Evolutionary conservation across 1,140 invertebrate genomes (phyloP).

Genomic region (Bombus picipes): DNA sequence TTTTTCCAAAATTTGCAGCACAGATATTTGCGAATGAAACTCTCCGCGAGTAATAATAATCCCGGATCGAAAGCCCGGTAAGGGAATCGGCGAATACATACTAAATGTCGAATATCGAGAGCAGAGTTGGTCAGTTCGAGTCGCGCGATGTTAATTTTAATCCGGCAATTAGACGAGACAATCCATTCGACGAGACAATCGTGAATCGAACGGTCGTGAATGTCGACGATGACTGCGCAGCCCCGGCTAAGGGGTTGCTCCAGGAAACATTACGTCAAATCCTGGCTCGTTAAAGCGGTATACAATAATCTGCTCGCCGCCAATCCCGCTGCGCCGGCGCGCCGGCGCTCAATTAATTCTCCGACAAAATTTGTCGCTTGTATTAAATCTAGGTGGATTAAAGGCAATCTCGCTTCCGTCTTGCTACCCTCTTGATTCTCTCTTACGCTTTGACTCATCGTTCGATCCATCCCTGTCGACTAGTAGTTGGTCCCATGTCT

Average conservation of each 20-base stretch:
- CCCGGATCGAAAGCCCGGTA: too few relatives aligned
- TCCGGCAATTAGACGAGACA: conserved; percentile 56
- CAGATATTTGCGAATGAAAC: too few relatives aligned
- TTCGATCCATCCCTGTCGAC: conserved; percentile 11
- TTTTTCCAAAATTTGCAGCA: too few relatives aligned
- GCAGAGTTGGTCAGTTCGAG: not conserved
- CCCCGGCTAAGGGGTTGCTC: conserved; percentile 51
- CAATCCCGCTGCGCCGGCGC: conserved; percentile 70
- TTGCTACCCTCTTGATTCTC: conserved; percentile 58
- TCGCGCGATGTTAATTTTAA: conserved; percentile 35
- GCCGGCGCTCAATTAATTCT: conserved; percentile 79
- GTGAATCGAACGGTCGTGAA: conserved; percentile 44
- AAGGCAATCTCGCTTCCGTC: conserved; percentile 78
- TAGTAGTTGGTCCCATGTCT: too few relatives aligned
- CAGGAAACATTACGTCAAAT: conserved; percentile 79
- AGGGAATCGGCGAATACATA: not conserved
- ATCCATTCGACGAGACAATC: conserved; percentile 35
- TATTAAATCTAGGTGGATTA: conserved; percentile 81
- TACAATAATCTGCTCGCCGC: conserved; percentile 80
- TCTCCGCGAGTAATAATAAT: too few relatives aligned
- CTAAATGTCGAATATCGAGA: too few relatives aligned
- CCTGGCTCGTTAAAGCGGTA: conserved; percentile 78
- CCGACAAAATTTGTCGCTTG: conserved; percentile 80
- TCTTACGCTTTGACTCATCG: conserved; percentile 33
- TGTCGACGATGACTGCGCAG: conserved; percentile 56